A percentile compares a stretch with the other conserved stretches of the same genome.
Evolutionary conservation across 2,888 invertebrate genomes (phyloP).

Genomic region (Anarsia innoxiella): DNA sequence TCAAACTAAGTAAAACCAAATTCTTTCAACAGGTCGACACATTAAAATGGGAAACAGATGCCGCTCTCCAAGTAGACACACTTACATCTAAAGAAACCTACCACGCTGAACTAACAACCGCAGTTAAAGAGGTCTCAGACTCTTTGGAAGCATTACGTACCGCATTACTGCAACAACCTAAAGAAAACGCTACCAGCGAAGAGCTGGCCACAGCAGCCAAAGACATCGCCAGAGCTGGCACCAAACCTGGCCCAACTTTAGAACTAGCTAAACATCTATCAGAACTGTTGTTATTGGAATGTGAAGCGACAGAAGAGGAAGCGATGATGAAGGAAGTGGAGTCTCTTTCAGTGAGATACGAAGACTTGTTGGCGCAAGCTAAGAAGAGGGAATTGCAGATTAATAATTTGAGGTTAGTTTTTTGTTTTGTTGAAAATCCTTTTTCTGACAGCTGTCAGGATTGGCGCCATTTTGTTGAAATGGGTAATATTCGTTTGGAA

Average conservation of each 20-base stretch:
- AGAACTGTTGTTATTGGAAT: slow-evolving; percentile 83
- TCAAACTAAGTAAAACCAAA: too few species aligned
- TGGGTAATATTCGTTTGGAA: too few species aligned
- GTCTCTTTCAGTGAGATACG: slow-evolving; percentile 79
- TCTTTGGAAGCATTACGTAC: slow-evolving; percentile 80
- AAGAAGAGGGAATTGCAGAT: slow-evolving; percentile 85
- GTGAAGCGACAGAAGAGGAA: slow-evolving; percentile 78
- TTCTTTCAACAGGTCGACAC: slow-evolving; percentile 89
- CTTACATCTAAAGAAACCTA: slow-evolving; percentile 90
- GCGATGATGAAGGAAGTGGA: slow-evolving; percentile 80
- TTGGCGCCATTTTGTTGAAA: too few species aligned
- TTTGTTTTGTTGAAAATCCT: slow-evolving; percentile 10
- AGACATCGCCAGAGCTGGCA: slow-evolving; percentile 83
- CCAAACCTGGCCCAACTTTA: slow-evolving; percentile 85
- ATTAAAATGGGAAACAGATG: slow-evolving; percentile 83
- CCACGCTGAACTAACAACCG: slow-evolving; percentile 82
- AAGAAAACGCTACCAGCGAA: slow-evolving; percentile 70
- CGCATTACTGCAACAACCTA: slow-evolving; percentile 52
- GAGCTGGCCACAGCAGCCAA: slow-evolving; percentile 79
- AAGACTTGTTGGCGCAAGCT: slow-evolving; percentile 80
- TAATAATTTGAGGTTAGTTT: slow-evolving; percentile 82
- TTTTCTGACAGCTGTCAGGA: too few species aligned
- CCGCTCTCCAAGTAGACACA: slow-evolving; percentile 88
- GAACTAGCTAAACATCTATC: slow-evolving; percentile 89
- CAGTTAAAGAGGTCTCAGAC: slow-evolving; percentile 81